A percentile compares a stretch with the other conserved stretches of the same genome.
These are phyloP conservation scores for Gadopsis bispinosus DNA, from an alignment of 2,797 vertebrate genomes.

Conservation along the genomic window DNA sequence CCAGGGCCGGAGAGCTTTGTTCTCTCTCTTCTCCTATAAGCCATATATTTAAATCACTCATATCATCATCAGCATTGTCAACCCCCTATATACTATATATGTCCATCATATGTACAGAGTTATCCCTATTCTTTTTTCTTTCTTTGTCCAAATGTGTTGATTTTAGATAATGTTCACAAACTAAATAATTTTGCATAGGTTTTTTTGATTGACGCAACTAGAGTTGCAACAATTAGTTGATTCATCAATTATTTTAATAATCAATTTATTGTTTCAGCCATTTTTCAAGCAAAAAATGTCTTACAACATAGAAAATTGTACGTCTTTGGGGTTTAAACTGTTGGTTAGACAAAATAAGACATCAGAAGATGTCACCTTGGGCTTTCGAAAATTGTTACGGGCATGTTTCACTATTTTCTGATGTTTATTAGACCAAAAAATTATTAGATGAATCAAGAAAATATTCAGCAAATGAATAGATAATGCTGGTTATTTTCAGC, in stretches of 20 bases:
- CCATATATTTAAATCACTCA: background rate
- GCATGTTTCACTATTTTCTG: background rate
- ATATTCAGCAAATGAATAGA: background rate
- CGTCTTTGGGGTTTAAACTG: background rate
- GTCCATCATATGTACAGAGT: background rate
- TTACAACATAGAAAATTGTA: background rate
- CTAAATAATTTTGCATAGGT: background rate
- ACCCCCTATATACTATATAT: background rate
- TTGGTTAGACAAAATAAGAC: background rate
- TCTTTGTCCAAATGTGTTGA: background rate
- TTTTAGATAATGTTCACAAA: background rate
- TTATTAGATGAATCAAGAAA: background rate
- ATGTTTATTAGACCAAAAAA: background rate
- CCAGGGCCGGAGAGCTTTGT: constrained; percentile 19
- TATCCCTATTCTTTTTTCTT: background rate
- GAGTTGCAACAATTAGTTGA: background rate
- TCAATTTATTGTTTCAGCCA: too few relatives aligned
- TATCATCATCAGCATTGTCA: background rate
- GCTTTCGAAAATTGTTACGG: background rate
- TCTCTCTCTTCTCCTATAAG: background rate
- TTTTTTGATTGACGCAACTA: background rate
- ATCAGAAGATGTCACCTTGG: background rate
- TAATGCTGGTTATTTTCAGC: background rate
- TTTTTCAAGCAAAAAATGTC: background rate
- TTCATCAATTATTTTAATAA: background rate